Evolutionary conservation across 2,888 invertebrate species (phyloP), one percentile per base, ranked within the genome.

Genomic region (Octodonta nipae): DNA sequence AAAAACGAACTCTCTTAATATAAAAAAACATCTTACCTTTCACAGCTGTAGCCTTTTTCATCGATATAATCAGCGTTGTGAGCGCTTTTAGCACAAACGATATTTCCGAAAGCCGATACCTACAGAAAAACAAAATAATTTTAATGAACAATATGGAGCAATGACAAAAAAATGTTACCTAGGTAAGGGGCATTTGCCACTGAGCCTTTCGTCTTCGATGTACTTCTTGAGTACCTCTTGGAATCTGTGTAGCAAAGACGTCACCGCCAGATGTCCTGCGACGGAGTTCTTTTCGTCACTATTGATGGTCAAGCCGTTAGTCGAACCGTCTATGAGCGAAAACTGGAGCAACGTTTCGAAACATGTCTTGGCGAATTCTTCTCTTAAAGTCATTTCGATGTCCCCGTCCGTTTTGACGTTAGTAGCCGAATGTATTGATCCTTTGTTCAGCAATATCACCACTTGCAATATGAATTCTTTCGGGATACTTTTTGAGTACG

Each of bases 311-410:
- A 62, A 33, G 12, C 52, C 52, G 33, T 57, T 55, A 50, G 70
- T 71, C 22, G 75, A 65, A 38, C 83, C 83, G 46, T 85, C 84
- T 4, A 85, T 65, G 54, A 83, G 71, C 1, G 93, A 93, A 65
- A 92, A 93, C 61, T 93, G 91, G 27, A 95, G 67, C 13, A 95
- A 65, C 0, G 93, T 93, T 63, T 95, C 93, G 55, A 95, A 95
- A 56, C 95, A 95, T 0, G 85, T 84, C 55, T 92, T 84, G 26
- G 95, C 93, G 64, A 95, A 93, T 56, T 93, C 92, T 63, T 95
- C 93, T 11, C 93, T 66, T 43, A 92, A 69, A 38, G 86, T 80
- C 40, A 78, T 64, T 52, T 84, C 84, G 37, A 78, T 75, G 53
- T 86, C 87, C 43, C 77, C 79, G 51, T 80, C 82, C 71, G 70